These are phyloP conservation scores for Bursaphelenchus mucronatus DNA, from an alignment of 1,140 invertebrate species.

Conservation along the genomic window DNA sequence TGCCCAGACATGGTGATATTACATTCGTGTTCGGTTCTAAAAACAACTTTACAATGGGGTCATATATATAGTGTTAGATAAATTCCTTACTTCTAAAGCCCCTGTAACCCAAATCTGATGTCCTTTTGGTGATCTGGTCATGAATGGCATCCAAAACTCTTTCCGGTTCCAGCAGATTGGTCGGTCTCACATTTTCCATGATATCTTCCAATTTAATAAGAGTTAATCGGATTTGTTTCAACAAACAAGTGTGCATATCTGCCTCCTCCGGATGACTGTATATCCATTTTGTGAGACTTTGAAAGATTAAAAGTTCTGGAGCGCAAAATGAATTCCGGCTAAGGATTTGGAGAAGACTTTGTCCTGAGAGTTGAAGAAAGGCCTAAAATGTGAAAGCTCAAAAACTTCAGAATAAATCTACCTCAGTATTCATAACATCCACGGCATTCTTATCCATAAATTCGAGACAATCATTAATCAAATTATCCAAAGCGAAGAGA, in stretches of 20 bases:
- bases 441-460: conserved; percentile 83
- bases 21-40: conserved; percentile 37
- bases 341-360: conserved; percentile 70
- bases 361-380: conserved; percentile 35
- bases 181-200: conserved; percentile 78
- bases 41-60: conserved; percentile 7
- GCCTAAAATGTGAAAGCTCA: conserved; percentile 25
- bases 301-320: conserved; percentile 88
- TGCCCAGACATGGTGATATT: conserved; percentile 22
- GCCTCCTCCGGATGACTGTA: conserved; percentile 69
- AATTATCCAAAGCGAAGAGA: conserved; percentile 69
- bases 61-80: conserved; percentile 13
- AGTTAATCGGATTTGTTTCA: conserved; percentile 70
- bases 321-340: conserved; percentile 89
- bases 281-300: conserved; percentile 79
- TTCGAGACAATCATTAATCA: conserved; percentile 68
- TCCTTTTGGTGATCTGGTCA: conserved; percentile 72
- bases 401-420: background rate
- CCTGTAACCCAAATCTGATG: conserved; percentile 74
- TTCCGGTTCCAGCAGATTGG: conserved; percentile 78
- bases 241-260: conserved; percentile 26
- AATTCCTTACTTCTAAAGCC: conserved; percentile 60
- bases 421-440: conserved; percentile 70
- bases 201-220: conserved; percentile 82
- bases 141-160: conserved; percentile 88